phyloP scores from a whole-genome alignment of 2,113 vertebrate species.

The Madoqua kirkii region DNA sequence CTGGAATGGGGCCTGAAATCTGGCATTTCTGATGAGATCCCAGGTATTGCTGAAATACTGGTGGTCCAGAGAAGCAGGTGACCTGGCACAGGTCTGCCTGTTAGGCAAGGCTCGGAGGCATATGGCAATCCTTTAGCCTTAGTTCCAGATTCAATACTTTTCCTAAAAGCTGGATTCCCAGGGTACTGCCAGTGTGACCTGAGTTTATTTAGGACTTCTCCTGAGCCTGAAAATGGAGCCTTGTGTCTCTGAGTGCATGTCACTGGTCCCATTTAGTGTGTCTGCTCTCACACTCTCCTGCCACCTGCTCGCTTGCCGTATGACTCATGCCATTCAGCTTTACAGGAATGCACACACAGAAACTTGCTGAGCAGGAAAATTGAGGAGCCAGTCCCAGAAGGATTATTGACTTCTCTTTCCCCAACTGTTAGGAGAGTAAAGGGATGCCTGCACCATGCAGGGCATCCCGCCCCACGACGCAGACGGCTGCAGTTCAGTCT shows the following conservation, averaged over 20 bases:
- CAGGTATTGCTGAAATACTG: background rate
- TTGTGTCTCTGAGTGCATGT: accelerated
- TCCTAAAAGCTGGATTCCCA: background rate
- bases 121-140: background rate
- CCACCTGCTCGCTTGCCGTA: background rate
- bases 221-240: background rate
- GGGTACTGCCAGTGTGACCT: background rate
- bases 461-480: background rate
- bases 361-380: constrained; percentile 4
- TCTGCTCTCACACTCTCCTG: background rate
- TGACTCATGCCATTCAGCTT: background rate
- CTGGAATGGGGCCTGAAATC: background rate
- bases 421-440: background rate
- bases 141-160: background rate
- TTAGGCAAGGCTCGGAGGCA: background rate
- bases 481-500: constrained; percentile 39
- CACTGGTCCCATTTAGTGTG: background rate
- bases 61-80: background rate
- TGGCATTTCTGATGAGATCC: background rate
- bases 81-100: background rate
- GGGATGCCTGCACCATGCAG: background rate
- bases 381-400: background rate
- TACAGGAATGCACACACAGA: background rate
- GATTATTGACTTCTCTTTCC: background rate
- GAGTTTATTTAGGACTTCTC: background rate